Percentiles rank a stretch among this genome's conserved stretches.
These are phyloP conservation scores for Antheraea mylitta DNA, from an alignment of 1,140 invertebrate species.

Conservation along the genomic window DNA sequence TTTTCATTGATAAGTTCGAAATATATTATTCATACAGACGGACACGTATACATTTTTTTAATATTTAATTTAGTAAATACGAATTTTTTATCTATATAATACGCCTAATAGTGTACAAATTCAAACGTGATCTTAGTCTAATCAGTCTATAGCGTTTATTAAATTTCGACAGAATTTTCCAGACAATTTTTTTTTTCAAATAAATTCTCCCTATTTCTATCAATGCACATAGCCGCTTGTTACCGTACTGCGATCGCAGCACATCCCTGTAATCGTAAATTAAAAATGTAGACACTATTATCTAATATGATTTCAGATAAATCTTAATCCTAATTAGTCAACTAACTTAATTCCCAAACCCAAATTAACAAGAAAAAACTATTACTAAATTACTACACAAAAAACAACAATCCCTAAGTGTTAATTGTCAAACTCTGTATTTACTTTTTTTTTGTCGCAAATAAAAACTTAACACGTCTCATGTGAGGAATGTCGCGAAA, in stretches of 20 bases:
- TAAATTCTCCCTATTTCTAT: conserved; percentile 23
- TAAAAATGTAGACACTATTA: conserved; percentile 70
- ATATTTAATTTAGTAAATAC: conserved; percentile 72
- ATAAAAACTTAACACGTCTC: conserved; percentile 74
- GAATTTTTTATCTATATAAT: conserved; percentile 73
- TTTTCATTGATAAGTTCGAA: background rate
- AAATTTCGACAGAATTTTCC: conserved; percentile 66
- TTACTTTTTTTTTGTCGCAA: conserved; percentile 63
- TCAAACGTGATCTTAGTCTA: conserved; percentile 75
- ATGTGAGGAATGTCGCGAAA: conserved; percentile 72
- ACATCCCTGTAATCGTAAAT: conserved; percentile 75
- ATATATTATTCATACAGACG: conserved; percentile 4
- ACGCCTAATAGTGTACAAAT: conserved; percentile 77
- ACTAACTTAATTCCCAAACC: conserved; percentile 76
- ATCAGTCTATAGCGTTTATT: conserved; percentile 78
- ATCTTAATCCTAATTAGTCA: conserved; percentile 70
- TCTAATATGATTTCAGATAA: conserved; percentile 74
- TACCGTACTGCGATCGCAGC: conserved; percentile 65
- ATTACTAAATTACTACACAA: conserved; percentile 70
- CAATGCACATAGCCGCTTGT: conserved; percentile 44
- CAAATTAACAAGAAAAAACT: conserved; percentile 76
- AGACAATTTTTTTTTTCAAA: conserved; percentile 41
- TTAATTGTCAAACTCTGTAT: conserved; percentile 34
- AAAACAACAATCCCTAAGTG: conserved; percentile 17
- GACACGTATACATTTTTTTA: conserved; percentile 38